phyloP scores from a whole-genome alignment of 2,888 invertebrate species.

The Acronicta psi region DNA sequence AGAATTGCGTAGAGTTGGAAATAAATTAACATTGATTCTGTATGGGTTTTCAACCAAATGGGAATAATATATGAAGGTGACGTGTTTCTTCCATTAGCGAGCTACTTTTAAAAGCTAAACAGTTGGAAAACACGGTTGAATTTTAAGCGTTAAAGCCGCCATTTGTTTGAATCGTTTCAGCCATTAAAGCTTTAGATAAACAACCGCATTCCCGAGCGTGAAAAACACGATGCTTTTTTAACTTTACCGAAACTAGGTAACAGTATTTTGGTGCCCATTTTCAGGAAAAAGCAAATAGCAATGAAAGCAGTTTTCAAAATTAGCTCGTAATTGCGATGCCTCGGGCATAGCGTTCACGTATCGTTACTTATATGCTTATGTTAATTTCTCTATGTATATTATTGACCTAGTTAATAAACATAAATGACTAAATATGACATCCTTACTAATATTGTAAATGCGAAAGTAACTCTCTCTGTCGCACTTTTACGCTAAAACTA shows the following conservation, averaged over 20 bases:
- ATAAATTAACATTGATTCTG: neutral
- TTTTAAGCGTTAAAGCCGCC: constrained; percentile 27
- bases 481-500: no score
- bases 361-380: no score
- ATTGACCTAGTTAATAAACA: no score
- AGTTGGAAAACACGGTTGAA: constrained; percentile 15
- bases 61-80: neutral
- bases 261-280: constrained; percentile 28
- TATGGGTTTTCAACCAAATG: neutral
- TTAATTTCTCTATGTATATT: no score
- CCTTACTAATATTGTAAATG: no score
- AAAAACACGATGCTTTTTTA: constrained; percentile 24
- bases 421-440: no score
- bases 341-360: neutral
- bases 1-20: constrained; percentile 4
- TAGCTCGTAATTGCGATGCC: neutral
- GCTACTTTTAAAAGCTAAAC: constrained; percentile 4
- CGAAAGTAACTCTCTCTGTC: no score
- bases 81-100: neutral
- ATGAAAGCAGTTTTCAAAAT: neutral
- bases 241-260: constrained; percentile 20
- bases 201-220: constrained; percentile 30
- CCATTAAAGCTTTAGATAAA: constrained; percentile 38
- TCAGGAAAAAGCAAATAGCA: constrained; percentile 30
- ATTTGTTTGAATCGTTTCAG: constrained; percentile 12